A percentile compares a stretch with the other conserved stretches of the same genome.
Evolutionary conservation across 2,797 vertebrate species (phyloP).

Genomic region (Ceyx erithaca): DNA sequence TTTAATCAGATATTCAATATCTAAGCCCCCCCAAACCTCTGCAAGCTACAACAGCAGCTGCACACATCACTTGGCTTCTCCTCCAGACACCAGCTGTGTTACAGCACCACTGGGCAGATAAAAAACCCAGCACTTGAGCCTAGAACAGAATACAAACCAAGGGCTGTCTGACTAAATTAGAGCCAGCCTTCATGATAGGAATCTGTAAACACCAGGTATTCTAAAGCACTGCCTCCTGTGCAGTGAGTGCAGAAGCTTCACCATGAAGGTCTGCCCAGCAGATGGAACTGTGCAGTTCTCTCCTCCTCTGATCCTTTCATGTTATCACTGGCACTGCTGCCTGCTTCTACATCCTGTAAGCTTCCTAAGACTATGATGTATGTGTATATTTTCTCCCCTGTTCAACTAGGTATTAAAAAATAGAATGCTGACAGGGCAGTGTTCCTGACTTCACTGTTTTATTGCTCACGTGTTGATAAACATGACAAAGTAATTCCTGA

Average conservation of each 20-base stretch:
- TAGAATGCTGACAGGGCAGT: neutral
- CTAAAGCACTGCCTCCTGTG: neutral
- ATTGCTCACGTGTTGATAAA: neutral
- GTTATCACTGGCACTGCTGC: neutral
- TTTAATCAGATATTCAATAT: neutral
- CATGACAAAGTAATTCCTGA: neutral
- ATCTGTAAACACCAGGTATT: neutral
- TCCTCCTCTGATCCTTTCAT: neutral
- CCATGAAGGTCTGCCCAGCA: neutral
- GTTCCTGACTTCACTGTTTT: neutral
- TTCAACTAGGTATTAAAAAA: neutral
- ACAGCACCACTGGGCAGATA: neutral
- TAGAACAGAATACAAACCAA: neutral
- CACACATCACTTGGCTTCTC: neutral
- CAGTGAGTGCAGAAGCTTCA: neutral
- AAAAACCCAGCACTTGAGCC: fast-evolving
- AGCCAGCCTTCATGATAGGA: neutral
- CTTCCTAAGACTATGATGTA: neutral
- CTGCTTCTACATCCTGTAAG: neutral
- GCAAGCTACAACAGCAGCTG: too few relatives aligned
- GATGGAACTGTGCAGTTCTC: neutral
- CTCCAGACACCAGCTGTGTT: neutral
- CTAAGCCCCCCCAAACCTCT: neutral
- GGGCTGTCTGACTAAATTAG: neutral
- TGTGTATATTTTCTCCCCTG: neutral